Base-by-base conservation (phyloP, 2,797 vertebrate species). In the Helostoma temminkii region DNA sequence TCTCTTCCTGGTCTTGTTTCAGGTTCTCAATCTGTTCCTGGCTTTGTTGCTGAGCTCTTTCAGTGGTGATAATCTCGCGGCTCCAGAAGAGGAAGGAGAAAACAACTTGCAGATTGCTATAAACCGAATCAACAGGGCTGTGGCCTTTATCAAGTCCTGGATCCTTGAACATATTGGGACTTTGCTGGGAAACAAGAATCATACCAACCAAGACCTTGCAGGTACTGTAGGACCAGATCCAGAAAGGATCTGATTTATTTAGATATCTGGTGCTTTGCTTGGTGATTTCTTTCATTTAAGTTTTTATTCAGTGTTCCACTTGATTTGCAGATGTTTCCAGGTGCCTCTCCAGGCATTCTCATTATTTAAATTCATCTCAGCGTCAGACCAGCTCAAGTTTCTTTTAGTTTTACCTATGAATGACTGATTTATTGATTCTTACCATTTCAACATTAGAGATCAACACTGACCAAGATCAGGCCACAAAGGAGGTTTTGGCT, bases 1-100 rank as follows among this genome's bases (percentile, higher is more conserved):
- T 76, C 88, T 95, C 45, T 96, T 96, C 82, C 82, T 96, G 78
- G 95, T 62, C 46, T 72, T 18, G 25, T 65, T 78, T 3, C 60
- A 98, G 97, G 96, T 98, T 36, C 84, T 98, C 63, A 98, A 99
- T 83, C 92, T 99, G 42, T 99, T 99, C 86, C 88, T 99, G 78
- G 98, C 98, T 25, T 85, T 99, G 89, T 88, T 99, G 84, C 89
- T 99, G 72, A 98, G 96, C 80, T 99, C 97, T 2, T 98, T 98
- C 89, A 98, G 97, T 0, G 96, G 96, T 0, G 96, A 96, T 56
- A 98, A 95, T 82, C 89, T 97, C 34, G 78, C 96, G 0, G 95
- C 93, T 0, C 88, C 96, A 0, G 97, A 98, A 0, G 96, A 98
- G 0, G 97, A 99, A 0, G 94, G 95, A 0, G 97, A 98, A 94